Conservation (phyloP, 2,113 vertebrate genomes). For the Rousettus leschenaultii region DNA sequence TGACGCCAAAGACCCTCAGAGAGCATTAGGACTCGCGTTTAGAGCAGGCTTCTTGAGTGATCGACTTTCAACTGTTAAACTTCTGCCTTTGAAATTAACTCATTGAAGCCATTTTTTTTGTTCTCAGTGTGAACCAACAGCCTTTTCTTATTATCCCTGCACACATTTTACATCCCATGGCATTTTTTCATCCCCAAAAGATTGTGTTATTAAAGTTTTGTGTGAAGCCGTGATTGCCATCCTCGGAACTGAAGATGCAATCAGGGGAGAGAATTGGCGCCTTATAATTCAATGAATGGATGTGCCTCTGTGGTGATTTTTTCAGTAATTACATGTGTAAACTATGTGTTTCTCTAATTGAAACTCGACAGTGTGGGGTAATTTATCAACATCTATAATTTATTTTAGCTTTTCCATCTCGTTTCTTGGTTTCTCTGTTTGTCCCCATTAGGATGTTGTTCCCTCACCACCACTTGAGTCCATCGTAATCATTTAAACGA, state of each 20-base stretch:
- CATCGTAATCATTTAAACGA: not conserved
- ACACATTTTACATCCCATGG: not conserved
- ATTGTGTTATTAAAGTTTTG: slow-evolving; percentile 65
- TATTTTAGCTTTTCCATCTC: slow-evolving; percentile 67
- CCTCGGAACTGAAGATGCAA: slow-evolving; percentile 72
- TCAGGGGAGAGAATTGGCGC: slow-evolving; percentile 75
- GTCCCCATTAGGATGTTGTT: slow-evolving; percentile 41
- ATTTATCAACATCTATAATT: slow-evolving; percentile 78
- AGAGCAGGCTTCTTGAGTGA: not conserved
- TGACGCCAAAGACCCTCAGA: not conserved
- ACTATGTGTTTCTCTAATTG: slow-evolving; percentile 79
- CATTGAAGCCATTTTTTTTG: not conserved
- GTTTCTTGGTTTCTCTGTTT: slow-evolving; percentile 48
- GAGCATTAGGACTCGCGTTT: accelerated
- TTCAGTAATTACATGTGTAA: slow-evolving; percentile 76
- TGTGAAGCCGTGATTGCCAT: slow-evolving; percentile 69
- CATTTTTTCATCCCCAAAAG: slow-evolving; percentile 53
- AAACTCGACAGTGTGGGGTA: slow-evolving; percentile 65
- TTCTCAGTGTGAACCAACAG: slow-evolving; percentile 5
- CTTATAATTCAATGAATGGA: slow-evolving; percentile 77
- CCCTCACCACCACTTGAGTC: not conserved
- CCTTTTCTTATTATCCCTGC: slow-evolving; percentile 47
- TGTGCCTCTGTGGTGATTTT: slow-evolving; percentile 72
- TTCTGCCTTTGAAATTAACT: not conserved
- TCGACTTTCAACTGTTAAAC: not conserved